These are phyloP conservation scores for Diplodus puntazzo DNA, from an alignment of 2,797 vertebrate genomes.

Conservation along the genomic window DNA sequence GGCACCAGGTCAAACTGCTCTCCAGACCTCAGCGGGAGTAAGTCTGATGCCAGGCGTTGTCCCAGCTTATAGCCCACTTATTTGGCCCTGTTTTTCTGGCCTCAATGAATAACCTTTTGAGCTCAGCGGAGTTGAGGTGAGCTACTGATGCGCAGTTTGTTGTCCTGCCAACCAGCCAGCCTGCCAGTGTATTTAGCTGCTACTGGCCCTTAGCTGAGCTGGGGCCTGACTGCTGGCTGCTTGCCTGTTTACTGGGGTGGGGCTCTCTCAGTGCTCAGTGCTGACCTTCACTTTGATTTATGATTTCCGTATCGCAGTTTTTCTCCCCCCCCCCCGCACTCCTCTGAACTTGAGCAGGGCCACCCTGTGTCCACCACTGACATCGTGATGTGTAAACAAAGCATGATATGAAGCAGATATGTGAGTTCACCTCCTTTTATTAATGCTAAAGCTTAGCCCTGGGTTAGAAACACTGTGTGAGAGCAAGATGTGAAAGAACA, in stretches of 20 bases:
- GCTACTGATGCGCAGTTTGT: constrained; percentile 60
- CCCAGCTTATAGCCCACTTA: constrained; percentile 22
- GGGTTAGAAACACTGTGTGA: constrained; percentile 3
- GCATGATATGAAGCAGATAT: constrained; percentile 66
- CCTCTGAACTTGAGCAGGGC: constrained; percentile 38
- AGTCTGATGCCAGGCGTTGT: constrained; percentile 38
- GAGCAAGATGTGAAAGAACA: not conserved
- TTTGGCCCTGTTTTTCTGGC: constrained; percentile 40
- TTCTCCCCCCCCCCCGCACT: constrained; percentile 32
- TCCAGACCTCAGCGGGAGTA: constrained; percentile 32
- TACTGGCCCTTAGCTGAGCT: constrained; percentile 36
- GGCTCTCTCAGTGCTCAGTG: constrained; percentile 42
- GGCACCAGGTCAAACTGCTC: constrained; percentile 38
- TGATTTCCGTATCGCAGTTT: constrained; percentile 59
- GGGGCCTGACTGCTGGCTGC: constrained; percentile 50
- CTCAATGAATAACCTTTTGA: constrained; percentile 43
- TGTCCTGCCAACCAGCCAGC: constrained; percentile 49
- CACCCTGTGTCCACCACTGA: constrained; percentile 56
- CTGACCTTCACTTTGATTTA: constrained; percentile 76
- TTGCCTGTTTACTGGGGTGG: constrained; percentile 62
- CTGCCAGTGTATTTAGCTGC: constrained; percentile 55
- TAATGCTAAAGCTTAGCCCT: not conserved
- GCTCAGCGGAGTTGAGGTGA: constrained; percentile 43
- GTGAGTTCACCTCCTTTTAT: constrained; percentile 33
- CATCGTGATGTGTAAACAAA: constrained; percentile 65